Percentiles rank a stretch among this genome's conserved stretches.
These are phyloP conservation scores for Neogale vison DNA, from an alignment of 2,113 vertebrate species.

Conservation along the genomic window DNA sequence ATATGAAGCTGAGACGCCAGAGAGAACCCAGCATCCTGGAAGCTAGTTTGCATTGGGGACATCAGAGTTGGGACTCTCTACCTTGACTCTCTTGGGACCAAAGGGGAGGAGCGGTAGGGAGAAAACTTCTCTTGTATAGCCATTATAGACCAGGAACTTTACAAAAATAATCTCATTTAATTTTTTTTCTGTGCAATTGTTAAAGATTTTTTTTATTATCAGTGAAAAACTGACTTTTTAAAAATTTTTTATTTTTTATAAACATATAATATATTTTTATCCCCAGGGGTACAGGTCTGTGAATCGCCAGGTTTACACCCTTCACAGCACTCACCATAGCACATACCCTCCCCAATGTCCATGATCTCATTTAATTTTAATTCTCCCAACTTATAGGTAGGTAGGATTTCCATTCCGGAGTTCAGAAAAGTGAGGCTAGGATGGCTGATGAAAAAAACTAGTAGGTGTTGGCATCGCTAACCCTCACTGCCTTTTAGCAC, in stretches of 20 bases:
- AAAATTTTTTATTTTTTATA: no score
- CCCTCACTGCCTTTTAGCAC: background rate
- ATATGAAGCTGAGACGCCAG: background rate
- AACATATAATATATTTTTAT: no score
- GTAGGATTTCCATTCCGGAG: background rate
- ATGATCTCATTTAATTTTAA: background rate
- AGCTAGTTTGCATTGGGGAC: background rate
- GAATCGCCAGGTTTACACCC: no score
- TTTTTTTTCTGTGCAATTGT: background rate
- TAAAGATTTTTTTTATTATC: no score
- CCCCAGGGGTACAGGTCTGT: no score
- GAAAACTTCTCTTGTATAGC: background rate
- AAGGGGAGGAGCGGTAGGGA: background rate
- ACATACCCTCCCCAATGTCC: no score
- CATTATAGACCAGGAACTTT: background rate
- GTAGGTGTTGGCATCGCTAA: no score
- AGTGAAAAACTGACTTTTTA: no score
- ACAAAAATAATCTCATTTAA: background rate
- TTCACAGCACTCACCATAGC: no score
- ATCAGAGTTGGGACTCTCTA: background rate
- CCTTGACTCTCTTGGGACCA: background rate
- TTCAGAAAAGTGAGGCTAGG: background rate
- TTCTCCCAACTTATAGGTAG: background rate
- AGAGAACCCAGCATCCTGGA: background rate
- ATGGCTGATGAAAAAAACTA: background rate